Evolutionary conservation across 2,888 invertebrate species (phyloP), one percentile per base, ranked within the genome.

Genomic region (Epinotia brunnichana): DNA sequence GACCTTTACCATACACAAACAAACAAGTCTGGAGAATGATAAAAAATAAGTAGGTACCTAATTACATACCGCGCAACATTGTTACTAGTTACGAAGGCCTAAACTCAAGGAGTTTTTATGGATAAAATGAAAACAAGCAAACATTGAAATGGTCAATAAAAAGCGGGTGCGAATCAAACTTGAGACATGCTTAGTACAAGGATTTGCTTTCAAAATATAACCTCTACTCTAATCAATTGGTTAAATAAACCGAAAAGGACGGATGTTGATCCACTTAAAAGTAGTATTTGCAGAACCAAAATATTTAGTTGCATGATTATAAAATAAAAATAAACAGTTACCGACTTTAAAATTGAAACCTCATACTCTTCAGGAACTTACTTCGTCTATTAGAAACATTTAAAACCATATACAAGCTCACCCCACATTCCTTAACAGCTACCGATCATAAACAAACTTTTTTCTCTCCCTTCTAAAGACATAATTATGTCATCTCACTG

Each of bases 401-500:
- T 69, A 53, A 69, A 72, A 56, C 29, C 68, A 62, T 67, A 73
- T 68, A 67, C 57, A 17, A 21, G 9, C 48, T 17, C 56, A 63
- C 73, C 73, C 73, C 73, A 69, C 62, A 63, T 73, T 73, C 68
- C 48, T 53, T 57, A 67, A 66, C 61, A 44, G 74, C 66, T 68
- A 74, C 68, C 63, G 72, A 68, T 68, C 73, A 74, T 74, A 75
- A 75, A 76, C 70, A 69, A 75, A 60, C 51, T 73, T 78, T 79
- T 77, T 76, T 76, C 67, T 71, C 73, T 69, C 70, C 75, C 76
- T 77, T 81, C 82, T 81, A 82, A 78, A 76, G 77, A 80, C 80
- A 82, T 83, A 81, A 83, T 85, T 85, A 88, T 88, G 85, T 90
- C 89, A 84, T 81, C 85, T 83, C 74, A 73, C 82, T 74, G 79